These are phyloP conservation scores for Torymus auratus DNA, from an alignment of 2,888 invertebrate species.

Conservation along the genomic window DNA sequence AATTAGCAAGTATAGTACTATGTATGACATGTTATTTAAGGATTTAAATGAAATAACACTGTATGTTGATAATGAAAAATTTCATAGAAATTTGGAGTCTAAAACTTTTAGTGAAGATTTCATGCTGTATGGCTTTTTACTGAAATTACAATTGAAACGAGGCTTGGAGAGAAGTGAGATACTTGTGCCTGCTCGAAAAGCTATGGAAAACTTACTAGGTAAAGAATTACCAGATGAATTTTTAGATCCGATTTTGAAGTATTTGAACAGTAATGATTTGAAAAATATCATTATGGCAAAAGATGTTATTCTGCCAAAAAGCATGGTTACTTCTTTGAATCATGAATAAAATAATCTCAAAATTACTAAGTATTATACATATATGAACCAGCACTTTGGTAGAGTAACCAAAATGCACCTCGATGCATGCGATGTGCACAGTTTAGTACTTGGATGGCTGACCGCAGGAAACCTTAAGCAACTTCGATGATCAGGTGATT, in stretches of 20 bases:
- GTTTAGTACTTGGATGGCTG: too few species aligned
- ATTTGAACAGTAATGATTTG: constrained; percentile 31
- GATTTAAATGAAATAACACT: constrained; percentile 24
- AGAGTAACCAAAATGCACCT: too few species aligned
- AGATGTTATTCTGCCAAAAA: background rate
- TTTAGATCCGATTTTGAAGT: constrained; percentile 41
- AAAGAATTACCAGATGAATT: constrained; percentile 37
- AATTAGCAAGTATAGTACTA: background rate
- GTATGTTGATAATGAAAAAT: constrained; percentile 22
- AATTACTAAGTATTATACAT: too few species aligned
- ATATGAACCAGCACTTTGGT: too few species aligned
- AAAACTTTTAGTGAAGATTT: background rate
- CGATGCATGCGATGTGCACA: too few species aligned
- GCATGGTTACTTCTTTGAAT: background rate
- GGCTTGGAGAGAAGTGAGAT: constrained; percentile 32
- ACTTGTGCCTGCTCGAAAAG: constrained; percentile 24
- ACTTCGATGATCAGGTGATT: too few species aligned
- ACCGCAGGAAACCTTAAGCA: too few species aligned
- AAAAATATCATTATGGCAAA: constrained; percentile 34
- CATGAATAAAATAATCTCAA: too few species aligned
- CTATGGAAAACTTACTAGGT: constrained; percentile 7
- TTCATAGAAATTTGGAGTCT: background rate
- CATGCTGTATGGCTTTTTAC: background rate
- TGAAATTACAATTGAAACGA: constrained; percentile 17
- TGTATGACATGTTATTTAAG: constrained; percentile 37